Evolutionary conservation across 2,888 invertebrate genomes (phyloP), one percentile per base, ranked within the genome.

Genomic region (Acronicta psi): DNA sequence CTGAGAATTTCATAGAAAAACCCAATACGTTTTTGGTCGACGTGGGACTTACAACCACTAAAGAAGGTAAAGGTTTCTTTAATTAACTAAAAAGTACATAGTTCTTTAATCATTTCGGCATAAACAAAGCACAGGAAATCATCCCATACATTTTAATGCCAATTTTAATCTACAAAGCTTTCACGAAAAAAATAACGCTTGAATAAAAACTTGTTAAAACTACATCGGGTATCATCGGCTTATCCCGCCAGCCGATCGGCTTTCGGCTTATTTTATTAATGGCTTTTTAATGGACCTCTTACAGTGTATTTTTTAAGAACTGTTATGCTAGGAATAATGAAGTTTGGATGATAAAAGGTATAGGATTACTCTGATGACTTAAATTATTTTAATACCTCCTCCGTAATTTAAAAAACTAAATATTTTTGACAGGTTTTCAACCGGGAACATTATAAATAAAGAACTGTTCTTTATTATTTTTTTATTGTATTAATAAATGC

Each of bases 151-250:
- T n/a, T 34, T n/a, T n/a, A 34, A 34, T 34, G 4, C n/a, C 13
- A 34, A 34, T 5, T n/a, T 34, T 29, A 29, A 29, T 29, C 29
- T 34, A 2, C 34, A 5, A n/a, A 0, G 13, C n/a, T 34, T 34
- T 34, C 34, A 34, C 34, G 13, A 7, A 34, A n/a, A 31, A 34
- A n/a, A 34, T 34, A 34, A n/a, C 34, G n/a, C 34, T 2, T 34
- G 34, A 34, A 34, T 34, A 34, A 34, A 34, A 34, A 34, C 34
- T 34, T 34, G n/a, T 34, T n/a, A 34, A n/a, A 34, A 34, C 34
- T 34, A 34, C 34, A 6, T 34, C 34, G 34, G 34, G 11, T 29
- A 34, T 34, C 7, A 34, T 34, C 29, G 29, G 29, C 29, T 29
- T 29, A 29, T 29, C 29, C 29, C 29, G 29, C 3, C 29, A 29